A percentile compares a stretch with the other conserved stretches of the same genome.
These are phyloP conservation scores for Stenurella melanura DNA, from an alignment of 2,888 invertebrate genomes.

Conservation along the genomic window DNA sequence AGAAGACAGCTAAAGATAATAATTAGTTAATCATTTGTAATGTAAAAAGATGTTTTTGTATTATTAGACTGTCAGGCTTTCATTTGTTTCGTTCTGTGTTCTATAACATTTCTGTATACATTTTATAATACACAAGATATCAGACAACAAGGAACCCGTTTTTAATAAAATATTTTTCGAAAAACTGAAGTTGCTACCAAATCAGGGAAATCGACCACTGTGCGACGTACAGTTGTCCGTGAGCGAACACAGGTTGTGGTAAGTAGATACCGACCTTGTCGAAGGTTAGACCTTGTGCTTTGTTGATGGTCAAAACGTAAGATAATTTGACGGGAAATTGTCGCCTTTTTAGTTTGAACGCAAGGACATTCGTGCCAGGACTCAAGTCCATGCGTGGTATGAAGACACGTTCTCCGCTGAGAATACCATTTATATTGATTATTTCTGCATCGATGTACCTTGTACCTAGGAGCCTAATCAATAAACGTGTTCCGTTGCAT, in stretches of 20 bases:
- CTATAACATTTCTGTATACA: too few species aligned
- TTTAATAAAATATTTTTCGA: too few species aligned
- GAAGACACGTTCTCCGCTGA: conserved; percentile 3
- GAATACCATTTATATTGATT: background rate
- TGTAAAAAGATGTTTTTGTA: too few species aligned
- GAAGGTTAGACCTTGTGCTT: conserved; percentile 53
- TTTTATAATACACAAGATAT: too few species aligned
- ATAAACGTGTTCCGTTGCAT: conserved; percentile 12
- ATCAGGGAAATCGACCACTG: too few species aligned
- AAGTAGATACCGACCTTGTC: conserved; percentile 36
- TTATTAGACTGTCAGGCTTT: too few species aligned
- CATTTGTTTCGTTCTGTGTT: too few species aligned
- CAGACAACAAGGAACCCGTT: too few species aligned
- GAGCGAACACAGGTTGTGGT: conserved; percentile 24
- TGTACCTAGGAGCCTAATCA: background rate
- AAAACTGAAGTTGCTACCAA: too few species aligned
- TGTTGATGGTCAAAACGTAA: conserved; percentile 53
- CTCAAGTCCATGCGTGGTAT: background rate
- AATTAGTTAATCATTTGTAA: too few species aligned
- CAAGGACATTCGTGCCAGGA: background rate
- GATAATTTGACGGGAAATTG: conserved; percentile 52
- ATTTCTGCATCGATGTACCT: conserved; percentile 8
- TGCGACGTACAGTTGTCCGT: too few species aligned
- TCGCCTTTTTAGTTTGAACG: conserved; percentile 23
- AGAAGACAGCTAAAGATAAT: too few species aligned